A percentile compares a stretch with the other conserved stretches of the same genome.
These are phyloP conservation scores for Scaptodrosophila lebanonensis DNA, from an alignment of 1,140 invertebrate genomes.

Conservation along the genomic window DNA sequence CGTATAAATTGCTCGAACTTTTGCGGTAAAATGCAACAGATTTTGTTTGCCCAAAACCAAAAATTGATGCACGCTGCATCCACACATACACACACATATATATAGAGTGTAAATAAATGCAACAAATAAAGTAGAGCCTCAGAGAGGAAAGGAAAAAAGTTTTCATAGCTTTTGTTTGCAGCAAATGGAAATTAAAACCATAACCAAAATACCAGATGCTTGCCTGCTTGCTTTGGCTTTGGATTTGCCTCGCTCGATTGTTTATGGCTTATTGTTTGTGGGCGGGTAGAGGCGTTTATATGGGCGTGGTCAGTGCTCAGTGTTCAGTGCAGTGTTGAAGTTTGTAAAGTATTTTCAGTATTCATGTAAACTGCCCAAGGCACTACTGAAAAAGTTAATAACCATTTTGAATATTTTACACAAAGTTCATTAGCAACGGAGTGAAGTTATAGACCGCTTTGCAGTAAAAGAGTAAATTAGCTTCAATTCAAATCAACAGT, in stretches of 20 bases:
- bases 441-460: too few species aligned
- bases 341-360: too few species aligned
- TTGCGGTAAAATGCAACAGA: conserved; percentile 64
- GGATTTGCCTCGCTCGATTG: too few species aligned
- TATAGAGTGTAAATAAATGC: neutral
- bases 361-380: too few species aligned
- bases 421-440: conserved; percentile 55
- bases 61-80: conserved; percentile 38
- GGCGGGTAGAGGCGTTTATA: too few species aligned
- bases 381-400: neutral
- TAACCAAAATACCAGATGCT: conserved; percentile 20
- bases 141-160: conserved; percentile 26
- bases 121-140: too few species aligned
- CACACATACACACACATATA: too few species aligned
- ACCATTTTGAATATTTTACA: conserved; percentile 51
- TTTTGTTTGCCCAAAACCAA: conserved; percentile 44
- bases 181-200: conserved; percentile 36
- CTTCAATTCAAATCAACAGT: conserved; percentile 10
- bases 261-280: too few species aligned
- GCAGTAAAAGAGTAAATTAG: conserved; percentile 45
- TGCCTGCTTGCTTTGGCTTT: conserved; percentile 35
- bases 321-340: conserved; percentile 30
- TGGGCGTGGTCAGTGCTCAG: too few species aligned
- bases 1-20: conserved; percentile 40
- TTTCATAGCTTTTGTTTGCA: conserved; percentile 4